phyloP scores from a whole-genome alignment of 1,140 invertebrate species.

The Drosophila sechellia region DNA sequence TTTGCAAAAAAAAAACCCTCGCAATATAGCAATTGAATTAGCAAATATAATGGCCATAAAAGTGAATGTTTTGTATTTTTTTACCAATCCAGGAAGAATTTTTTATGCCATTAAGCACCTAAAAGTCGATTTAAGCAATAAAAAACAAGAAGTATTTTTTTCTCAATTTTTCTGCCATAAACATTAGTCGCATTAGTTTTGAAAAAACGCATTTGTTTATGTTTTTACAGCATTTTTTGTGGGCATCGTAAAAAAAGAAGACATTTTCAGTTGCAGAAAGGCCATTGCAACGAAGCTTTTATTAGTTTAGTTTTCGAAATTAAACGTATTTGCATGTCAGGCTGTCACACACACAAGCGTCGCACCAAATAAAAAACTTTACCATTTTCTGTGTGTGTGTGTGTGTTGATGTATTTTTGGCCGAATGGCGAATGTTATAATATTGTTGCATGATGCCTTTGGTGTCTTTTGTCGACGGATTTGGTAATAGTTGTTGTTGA shows the following conservation, averaged over 20 bases:
- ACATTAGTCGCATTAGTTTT: constrained; percentile 42
- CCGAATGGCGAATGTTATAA: constrained; percentile 56
- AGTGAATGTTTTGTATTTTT: not conserved
- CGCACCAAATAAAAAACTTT: constrained; percentile 44
- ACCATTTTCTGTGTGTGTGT: constrained; percentile 43
- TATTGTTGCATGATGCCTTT: constrained; percentile 71
- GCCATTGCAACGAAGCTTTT: constrained; percentile 54
- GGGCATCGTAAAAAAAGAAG: constrained; percentile 15
- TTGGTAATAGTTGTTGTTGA: constrained; percentile 55
- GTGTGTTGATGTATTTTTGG: constrained; percentile 47
- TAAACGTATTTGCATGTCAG: constrained; percentile 81
- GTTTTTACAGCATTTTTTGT: constrained; percentile 20
- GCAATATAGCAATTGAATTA: not conserved
- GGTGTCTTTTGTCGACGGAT: constrained; percentile 55
- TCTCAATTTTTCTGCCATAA: not conserved
- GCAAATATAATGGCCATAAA: not conserved
- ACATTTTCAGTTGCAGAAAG: constrained; percentile 34
- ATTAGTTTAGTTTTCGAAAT: constrained; percentile 82
- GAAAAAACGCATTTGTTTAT: constrained; percentile 50
- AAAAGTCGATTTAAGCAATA: constrained; percentile 7
- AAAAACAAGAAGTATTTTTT: constrained; percentile 24
- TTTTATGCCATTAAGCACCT: not conserved
- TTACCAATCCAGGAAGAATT: not conserved
- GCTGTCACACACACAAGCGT: constrained; percentile 55
- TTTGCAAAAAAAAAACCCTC: not conserved